phyloP scores from a whole-genome alignment of 2,888 invertebrate species.

The Epistrophe eligans region DNA sequence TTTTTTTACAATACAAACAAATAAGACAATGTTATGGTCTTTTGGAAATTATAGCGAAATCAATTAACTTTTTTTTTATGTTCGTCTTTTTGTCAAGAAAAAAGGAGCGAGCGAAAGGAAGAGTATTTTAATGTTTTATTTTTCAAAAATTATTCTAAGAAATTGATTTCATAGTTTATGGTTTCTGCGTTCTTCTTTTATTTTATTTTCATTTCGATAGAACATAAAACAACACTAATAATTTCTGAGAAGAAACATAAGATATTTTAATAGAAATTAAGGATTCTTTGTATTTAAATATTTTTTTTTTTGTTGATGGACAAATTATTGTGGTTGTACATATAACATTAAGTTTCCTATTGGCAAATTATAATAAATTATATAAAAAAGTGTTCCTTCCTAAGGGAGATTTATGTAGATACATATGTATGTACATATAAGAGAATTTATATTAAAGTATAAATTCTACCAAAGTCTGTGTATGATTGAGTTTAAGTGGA shows the following conservation, averaged over 20 bases:
- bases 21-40: not conserved
- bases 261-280: slow-evolving; percentile 3
- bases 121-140: slow-evolving; percentile 2
- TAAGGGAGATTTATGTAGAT: too few relatives aligned
- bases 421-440: too few relatives aligned
- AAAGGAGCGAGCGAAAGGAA: not conserved
- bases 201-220: not conserved
- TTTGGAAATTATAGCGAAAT: slow-evolving; percentile 16
- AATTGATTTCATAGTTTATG: slow-evolving; percentile 17
- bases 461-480: too few relatives aligned
- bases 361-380: not conserved
- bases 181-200: slow-evolving; percentile 9
- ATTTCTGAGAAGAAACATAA: slow-evolving; percentile 22
- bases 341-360: not conserved
- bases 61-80: slow-evolving; percentile 1
- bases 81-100: not conserved
- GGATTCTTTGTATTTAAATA: not conserved
- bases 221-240: not conserved
- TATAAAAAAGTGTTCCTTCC: not conserved
- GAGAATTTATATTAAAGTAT: too few relatives aligned
- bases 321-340: not conserved
- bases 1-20: not conserved
- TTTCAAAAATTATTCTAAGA: slow-evolving; percentile 12
- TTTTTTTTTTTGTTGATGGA: not conserved
- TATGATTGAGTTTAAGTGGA: too few relatives aligned